Evolutionary conservation across 2,797 vertebrate genomes (phyloP).

Genomic region (Chlorospingus semifuscus): DNA sequence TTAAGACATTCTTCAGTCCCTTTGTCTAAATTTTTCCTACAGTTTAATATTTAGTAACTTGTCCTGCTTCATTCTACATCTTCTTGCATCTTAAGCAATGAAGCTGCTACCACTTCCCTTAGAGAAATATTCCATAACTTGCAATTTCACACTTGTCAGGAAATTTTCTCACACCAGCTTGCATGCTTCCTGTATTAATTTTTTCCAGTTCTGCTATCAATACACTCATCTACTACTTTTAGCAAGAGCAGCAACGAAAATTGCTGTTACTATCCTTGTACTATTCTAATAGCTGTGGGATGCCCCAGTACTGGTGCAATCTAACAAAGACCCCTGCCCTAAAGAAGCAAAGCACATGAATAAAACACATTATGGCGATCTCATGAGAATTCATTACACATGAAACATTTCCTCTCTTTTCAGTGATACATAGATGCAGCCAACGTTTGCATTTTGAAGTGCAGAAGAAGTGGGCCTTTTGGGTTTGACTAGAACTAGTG

Average conservation of each 20-base stretch:
- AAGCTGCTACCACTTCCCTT: background rate
- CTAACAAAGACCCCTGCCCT: background rate
- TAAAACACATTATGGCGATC: background rate
- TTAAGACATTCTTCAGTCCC: background rate
- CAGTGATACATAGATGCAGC: background rate
- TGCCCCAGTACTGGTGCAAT: background rate
- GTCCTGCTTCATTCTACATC: background rate
- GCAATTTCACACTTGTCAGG: slow-evolving; percentile 5
- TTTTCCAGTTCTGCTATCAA: background rate
- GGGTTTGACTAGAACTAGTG: background rate
- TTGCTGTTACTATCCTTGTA: background rate
- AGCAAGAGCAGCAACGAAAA: background rate
- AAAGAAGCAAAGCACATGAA: background rate
- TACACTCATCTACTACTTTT: background rate
- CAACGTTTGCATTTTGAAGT: background rate
- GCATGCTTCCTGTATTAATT: background rate
- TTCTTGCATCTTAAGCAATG: background rate
- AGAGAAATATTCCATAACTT: slow-evolving; percentile 18
- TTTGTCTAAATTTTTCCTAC: background rate
- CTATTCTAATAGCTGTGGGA: background rate
- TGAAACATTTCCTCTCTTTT: background rate
- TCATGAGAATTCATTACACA: background rate
- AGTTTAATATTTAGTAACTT: background rate
- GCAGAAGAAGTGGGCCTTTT: background rate
- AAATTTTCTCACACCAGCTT: slow-evolving; percentile 18